Evolutionary conservation across 2,888 invertebrate genomes (phyloP), one percentile per base, ranked within the genome.

Genomic region (Calliphora vomitoria): DNA sequence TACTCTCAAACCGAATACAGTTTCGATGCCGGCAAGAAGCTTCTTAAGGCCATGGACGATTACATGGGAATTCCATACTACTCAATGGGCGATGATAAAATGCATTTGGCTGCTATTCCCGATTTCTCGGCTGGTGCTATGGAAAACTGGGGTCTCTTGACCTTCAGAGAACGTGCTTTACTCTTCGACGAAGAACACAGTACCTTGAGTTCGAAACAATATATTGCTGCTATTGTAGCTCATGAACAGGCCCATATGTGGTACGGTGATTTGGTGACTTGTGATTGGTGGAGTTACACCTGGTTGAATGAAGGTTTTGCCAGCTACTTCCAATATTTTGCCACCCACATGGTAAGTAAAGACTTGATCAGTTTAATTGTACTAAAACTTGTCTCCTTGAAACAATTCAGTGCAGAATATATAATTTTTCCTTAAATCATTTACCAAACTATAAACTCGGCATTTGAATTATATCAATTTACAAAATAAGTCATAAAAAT

Each of bases 81-180:
- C 85, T 91, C 91, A 0, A 93, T 94, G 6, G 95, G 94, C 1
- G 94, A 96, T 83, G 94, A 96, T 8, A 98, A 98, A 92, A 95
- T 98, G 93, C 97, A 98, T 91, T 96, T 98, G 91, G 96, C 97
- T n/a, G 98, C 97, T 1, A 95, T 98, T 84, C 96, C 97, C 0
- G 97, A 98, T 92, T 97, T 98, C 92, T 95, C 95, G 69, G 96
- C 97, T 88, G 97, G 97, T 66, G 98, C 98, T 75, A 98, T 98
- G 98, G 98, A 98, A 92, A 98, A 98, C 92, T 98, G 98, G 98
- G 98, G 98, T 5, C 94, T 98, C 35, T 95, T 98, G 6, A 98
- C 97, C 4, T 98, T 97, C 94, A 95, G 96, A 78, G 97, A 97
- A 92, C 95, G 96, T 0, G 95, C 95, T 0, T 93, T 97, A 87